Base-by-base conservation (phyloP, 1,140 invertebrate genomes). In the Diprion similis region DNA sequence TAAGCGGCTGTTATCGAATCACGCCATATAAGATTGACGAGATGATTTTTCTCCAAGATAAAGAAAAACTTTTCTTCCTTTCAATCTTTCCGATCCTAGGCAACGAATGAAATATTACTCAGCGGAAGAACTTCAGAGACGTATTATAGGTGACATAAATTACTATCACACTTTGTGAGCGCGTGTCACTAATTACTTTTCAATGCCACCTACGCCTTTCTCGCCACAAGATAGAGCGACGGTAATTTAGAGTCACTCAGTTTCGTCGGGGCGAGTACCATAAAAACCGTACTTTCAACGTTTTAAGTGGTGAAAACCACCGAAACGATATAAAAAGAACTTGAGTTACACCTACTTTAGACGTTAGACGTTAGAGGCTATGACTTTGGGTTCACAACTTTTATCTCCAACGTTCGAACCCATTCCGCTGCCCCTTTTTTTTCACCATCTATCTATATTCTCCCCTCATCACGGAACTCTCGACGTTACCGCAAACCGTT, bases 311-410 rank as follows among this genome's bases (percentile, higher is more conserved):
- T 59, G 51, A 59, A 59, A 59, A 59, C 51, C 51, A 59, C 51
- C n/a, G 51, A 59, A 59, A 59, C 51, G 11, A 59, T 17, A 59
- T 59, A 59, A 59, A 59, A 59, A 59, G 51, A 59, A 59, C 51
- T 59, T 59, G 24, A 37, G 24, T 37, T 59, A 59, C 11, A 59
- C 51, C 51, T 17, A 59, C 24, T 37, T 37, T 37, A 37, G 24
- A 37, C 24, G 24, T 37, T 37, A 37, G 24, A 37, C 24, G 24
- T 37, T 37, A 37, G 24, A 37, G 24, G 51, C 51, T 59, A 59
- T 59, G 11, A 59, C 51, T 59, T 13, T 0, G 51, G 51, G 51
- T 59, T 17, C 51, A 59, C 51, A 59, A 59, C 51, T 59, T 59
- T 17, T 17, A 59, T 59, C 51, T 37, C 24, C 24, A 37, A 4